Base-by-base conservation (phyloP, 2,888 invertebrate genomes). In the Phyllotreta cruciferae region DNA sequence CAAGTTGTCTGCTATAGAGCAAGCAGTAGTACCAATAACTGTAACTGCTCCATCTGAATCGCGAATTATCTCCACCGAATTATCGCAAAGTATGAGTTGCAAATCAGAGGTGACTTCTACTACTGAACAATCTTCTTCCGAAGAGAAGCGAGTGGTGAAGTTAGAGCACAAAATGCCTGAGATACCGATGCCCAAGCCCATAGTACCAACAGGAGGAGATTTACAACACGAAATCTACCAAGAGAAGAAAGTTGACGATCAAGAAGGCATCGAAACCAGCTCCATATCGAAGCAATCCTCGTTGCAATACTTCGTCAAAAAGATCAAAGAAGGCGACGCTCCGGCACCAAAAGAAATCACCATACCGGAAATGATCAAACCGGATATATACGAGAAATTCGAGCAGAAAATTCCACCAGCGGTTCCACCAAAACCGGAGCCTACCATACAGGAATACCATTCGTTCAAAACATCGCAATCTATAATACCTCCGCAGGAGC, bases 281-380 rank as follows among this genome's bases (percentile, higher is more conserved):
- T 86, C 86, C 6, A 87, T 89, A 65, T 84, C 87, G 5, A 88
- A 86, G 70, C 84, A 87, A 67, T 86, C 87, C 57, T 88, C 89
- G 1, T 80, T 88, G 50, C 87, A 87, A 71, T 90, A 86, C 75
- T 89, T 89, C 72, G 87, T 88, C 63, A 86, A 85, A 10, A 86
- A 88, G 77, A 85, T 89, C 44, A 85, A 85, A 71, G 83, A 83
- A 66, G 77, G 74, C 38, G 84, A 84, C 41, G 75, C 78, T 9
- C 74, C 79, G 35, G 75, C 77, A n/a, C 82, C 77, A 45, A 80
- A 79, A 38, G 83, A 83, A 67, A 77, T 79, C 66, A 72, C 73
- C 8, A 74, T 72, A 67, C 76, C 75, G n/a, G 74, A 75, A 52
- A 78, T 74, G 7, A 75, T 80, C 49, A 79, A 78, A 67, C 75